A percentile compares a stretch with the other conserved stretches of the same genome.
phyloP scores from a whole-genome alignment of 2,888 invertebrate species.

The Acronicta alni region DNA sequence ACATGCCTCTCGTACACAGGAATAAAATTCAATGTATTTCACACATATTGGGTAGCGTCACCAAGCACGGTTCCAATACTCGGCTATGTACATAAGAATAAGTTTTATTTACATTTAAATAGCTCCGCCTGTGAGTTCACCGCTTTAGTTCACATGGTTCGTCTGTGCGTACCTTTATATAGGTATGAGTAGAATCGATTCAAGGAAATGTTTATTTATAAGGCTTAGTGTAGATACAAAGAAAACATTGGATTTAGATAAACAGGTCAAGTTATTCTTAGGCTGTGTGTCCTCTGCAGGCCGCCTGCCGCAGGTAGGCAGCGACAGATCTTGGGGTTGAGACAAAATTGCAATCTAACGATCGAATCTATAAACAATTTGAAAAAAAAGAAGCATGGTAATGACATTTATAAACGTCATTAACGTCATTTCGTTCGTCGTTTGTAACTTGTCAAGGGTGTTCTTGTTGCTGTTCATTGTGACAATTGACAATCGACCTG shows the following conservation, averaged over 20 bases:
- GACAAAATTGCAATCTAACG: no score
- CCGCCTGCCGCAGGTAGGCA: no score
- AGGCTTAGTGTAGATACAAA: neutral
- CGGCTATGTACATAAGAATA: conserved; percentile 52
- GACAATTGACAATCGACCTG: no score
- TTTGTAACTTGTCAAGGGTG: no score
- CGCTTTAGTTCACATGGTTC: conserved; percentile 19
- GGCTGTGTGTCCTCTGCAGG: neutral
- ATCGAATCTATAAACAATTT: no score
- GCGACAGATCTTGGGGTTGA: no score
- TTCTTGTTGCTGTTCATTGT: no score
- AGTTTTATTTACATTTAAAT: conserved; percentile 66
- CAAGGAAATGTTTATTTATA: conserved; percentile 29
- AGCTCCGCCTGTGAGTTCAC: conserved; percentile 25
- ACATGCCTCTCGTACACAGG: neutral
- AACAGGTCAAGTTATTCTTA: neutral
- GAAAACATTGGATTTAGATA: neutral
- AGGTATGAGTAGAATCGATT: conserved; percentile 36
- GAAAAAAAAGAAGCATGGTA: no score
- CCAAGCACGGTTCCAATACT: conserved; percentile 22
- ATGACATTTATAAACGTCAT: no score
- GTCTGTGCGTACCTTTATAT: conserved; percentile 27
- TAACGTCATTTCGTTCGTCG: no score
- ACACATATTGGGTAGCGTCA: conserved; percentile 11
- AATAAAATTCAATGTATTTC: conserved; percentile 17